phyloP scores from a whole-genome alignment of 1,140 invertebrate genomes.

The Cryptotermes secundus region DNA sequence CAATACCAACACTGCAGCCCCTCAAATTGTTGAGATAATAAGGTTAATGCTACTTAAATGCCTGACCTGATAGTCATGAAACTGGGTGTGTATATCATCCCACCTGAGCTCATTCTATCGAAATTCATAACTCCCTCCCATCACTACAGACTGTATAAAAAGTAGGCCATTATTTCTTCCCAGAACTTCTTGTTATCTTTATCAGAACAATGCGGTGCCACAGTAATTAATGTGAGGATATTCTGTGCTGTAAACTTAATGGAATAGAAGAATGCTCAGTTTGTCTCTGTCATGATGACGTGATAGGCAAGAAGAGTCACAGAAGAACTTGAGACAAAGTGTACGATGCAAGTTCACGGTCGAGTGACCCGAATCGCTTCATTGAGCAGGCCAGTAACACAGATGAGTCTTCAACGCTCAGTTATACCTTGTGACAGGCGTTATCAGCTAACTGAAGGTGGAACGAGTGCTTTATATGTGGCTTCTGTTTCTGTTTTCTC shows the following conservation, averaged over 20 bases:
- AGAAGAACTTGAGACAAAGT: background rate
- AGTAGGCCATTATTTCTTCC: too few species aligned
- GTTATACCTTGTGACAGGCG: background rate
- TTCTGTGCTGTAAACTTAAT: background rate
- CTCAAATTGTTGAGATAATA: too few species aligned
- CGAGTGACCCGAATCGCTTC: background rate
- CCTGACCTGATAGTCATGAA: too few species aligned
- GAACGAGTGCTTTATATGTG: background rate
- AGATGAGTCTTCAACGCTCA: background rate
- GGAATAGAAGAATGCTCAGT: background rate
- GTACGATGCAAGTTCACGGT: background rate
- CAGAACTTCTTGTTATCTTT: too few species aligned
- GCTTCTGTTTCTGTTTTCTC: slow-evolving; percentile 6
- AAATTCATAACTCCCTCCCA: too few species aligned
- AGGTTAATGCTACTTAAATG: too few species aligned
- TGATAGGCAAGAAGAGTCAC: background rate
- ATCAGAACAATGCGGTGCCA: too few species aligned
- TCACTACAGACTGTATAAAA: too few species aligned
- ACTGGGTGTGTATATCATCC: too few species aligned
- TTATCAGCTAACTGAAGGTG: slow-evolving; percentile 13
- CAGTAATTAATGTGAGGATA: background rate
- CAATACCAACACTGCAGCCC: too few species aligned
- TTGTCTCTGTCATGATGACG: background rate
- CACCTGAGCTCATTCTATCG: too few species aligned
- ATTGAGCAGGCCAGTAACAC: background rate